Conservation (phyloP, 2,797 vertebrate species). For the Helicolenus hilgendorfi region DNA sequence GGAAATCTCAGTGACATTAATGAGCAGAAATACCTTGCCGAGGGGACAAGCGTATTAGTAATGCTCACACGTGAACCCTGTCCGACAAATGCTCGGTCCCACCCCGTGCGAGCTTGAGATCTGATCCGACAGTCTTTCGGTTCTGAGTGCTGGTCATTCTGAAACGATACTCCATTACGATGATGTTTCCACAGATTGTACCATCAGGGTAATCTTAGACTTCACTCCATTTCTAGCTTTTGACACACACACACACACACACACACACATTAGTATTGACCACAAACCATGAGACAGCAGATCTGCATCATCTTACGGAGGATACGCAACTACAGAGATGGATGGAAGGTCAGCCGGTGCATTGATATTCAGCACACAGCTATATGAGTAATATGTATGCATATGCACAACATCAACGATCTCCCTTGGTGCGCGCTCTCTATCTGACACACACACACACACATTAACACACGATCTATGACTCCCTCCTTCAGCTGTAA, state of each 20-base stretch:
- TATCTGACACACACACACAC: slow-evolving; percentile 9
- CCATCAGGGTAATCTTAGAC: slow-evolving; percentile 68
- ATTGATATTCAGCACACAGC: slow-evolving; percentile 70
- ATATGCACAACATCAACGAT: slow-evolving; percentile 65
- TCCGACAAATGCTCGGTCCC: not conserved
- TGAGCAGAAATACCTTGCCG: slow-evolving; percentile 44
- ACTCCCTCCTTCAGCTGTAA: slow-evolving; percentile 70
- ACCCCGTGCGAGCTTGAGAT: slow-evolving; percentile 26
- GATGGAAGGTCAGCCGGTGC: slow-evolving; percentile 69
- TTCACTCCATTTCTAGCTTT: not conserved
- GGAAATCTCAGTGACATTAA: slow-evolving; percentile 33
- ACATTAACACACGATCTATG: slow-evolving; percentile 41
- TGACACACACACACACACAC: slow-evolving; percentile 31
- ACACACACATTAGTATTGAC: slow-evolving; percentile 57
- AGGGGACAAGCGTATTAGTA: slow-evolving; percentile 12
- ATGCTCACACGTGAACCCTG: not conserved
- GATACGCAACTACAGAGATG: slow-evolving; percentile 40
- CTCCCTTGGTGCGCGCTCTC: not conserved
- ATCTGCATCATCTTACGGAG: slow-evolving; percentile 47
- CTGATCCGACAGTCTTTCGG: slow-evolving; percentile 9
- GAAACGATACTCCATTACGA: slow-evolving; percentile 50
- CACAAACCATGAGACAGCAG: slow-evolving; percentile 73
- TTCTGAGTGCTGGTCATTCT: slow-evolving; percentile 38
- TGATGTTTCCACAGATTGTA: slow-evolving; percentile 45
- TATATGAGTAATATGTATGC: slow-evolving; percentile 61